Evolutionary conservation across 2,797 vertebrate species (phyloP).

Genomic region (Gallinago stenura): DNA sequence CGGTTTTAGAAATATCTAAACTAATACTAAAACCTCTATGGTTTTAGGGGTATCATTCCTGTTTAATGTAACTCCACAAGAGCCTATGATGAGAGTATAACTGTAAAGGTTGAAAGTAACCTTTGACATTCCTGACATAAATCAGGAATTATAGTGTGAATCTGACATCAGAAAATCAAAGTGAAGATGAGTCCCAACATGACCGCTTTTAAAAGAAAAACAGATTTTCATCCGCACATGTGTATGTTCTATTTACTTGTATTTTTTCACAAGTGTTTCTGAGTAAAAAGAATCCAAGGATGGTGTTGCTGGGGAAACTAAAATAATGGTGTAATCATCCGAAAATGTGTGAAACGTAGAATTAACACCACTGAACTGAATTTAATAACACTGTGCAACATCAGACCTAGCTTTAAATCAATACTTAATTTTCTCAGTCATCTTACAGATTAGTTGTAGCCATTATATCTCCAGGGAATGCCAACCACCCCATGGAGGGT

Average conservation of each 20-base stretch:
- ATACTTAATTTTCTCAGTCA: slow-evolving; percentile 80
- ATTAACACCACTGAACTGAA: slow-evolving; percentile 75
- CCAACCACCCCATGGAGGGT: neutral
- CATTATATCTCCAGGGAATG: slow-evolving; percentile 44
- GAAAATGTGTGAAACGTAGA: slow-evolving; percentile 64
- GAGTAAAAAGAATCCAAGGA: slow-evolving; percentile 2
- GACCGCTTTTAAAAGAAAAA: neutral
- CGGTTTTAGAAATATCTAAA: neutral
- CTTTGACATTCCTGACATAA: neutral
- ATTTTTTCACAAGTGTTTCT: slow-evolving; percentile 26
- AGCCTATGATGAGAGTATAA: neutral
- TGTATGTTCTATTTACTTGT: slow-evolving; percentile 1
- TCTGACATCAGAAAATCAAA: neutral
- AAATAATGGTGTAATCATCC: slow-evolving; percentile 69
- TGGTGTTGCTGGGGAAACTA: slow-evolving; percentile 32
- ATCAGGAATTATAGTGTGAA: neutral
- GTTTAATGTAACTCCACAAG: neutral
- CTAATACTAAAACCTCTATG: neutral
- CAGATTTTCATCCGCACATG: rapidly evolving
- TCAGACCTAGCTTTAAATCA: slow-evolving; percentile 70
- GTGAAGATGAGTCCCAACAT: neutral
- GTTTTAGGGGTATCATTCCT: neutral
- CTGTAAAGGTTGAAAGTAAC: neutral
- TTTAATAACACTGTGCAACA: slow-evolving; percentile 71
- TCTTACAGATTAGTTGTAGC: slow-evolving; percentile 34